phyloP scores from a whole-genome alignment of 2,888 invertebrate genomes.

The Tortrix viridana region DNA sequence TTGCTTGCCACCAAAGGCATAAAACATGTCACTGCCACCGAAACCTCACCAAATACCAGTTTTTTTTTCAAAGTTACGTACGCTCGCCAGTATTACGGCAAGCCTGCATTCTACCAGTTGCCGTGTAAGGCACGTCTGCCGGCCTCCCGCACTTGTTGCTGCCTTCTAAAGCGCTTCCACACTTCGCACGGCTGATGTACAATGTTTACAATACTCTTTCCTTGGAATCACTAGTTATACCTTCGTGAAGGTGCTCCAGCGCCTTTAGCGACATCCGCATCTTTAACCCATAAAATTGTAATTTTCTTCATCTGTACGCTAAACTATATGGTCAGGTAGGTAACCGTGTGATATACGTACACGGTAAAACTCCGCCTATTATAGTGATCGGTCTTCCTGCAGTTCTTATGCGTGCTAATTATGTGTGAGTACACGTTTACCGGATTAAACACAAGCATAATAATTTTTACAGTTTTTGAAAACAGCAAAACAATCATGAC shows the following conservation, averaged over 20 bases:
- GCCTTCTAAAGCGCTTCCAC: conserved; percentile 18
- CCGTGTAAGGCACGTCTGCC: conserved; percentile 61
- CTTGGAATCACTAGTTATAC: background rate
- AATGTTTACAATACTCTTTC: background rate
- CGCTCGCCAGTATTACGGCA: conserved; percentile 49
- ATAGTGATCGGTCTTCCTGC: background rate
- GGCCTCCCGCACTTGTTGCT: conserved; percentile 54
- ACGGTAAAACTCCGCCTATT: conserved; percentile 10
- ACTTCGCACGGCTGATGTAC: conserved; percentile 8
- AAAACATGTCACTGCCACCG: background rate
- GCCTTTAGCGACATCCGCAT: conserved; percentile 57
- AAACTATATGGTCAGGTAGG: conserved; percentile 23
- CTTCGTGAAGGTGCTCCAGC: conserved; percentile 14
- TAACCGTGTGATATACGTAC: conserved; percentile 23
- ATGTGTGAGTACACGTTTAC: background rate
- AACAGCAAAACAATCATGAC: conserved; percentile 12
- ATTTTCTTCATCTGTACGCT: conserved; percentile 46
- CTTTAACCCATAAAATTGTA: conserved; percentile 60
- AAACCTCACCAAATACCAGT: conserved; percentile 18
- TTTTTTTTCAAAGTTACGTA: conserved; percentile 44
- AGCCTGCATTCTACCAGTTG: conserved; percentile 70
- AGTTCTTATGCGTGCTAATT: conserved; percentile 6
- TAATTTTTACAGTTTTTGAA: conserved; percentile 12
- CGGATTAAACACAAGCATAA: conserved; percentile 10
- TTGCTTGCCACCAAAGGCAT: background rate